Base-by-base conservation (phyloP, 2,797 vertebrate species). In the Eremophila alpestris region DNA sequence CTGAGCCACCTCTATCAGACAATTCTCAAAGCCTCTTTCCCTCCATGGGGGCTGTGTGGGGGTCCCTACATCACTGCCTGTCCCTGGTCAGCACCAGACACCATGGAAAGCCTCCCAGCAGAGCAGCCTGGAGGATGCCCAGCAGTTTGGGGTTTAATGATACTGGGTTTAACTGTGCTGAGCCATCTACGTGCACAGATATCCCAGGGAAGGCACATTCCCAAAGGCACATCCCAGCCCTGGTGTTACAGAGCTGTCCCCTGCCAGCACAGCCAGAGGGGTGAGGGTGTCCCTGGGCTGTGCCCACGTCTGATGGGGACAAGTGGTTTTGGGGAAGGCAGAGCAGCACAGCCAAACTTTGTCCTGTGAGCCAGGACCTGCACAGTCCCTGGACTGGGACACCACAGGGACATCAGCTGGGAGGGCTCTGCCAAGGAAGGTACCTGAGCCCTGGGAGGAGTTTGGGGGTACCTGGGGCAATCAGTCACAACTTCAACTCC, bases 251-350 rank as follows among this genome's bases (percentile, higher is more conserved):
- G 70, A 26, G n/a, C 69, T 87, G 77, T 38, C 73, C 63, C 46
- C 49, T 68, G 60, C 38, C 65, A 30, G 5, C 0, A 0, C 58
- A 55, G 82, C 13, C 13, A 2, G 16, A 77, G 18, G 17, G 45
- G 19, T 4, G 1, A 2, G 69, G 36, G 52, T 38, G 38, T 38
- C 45, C 80, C 41, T 0, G 0, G 16, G 73, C 38, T 68, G 45
- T 18, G 41, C 1, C 34, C 27, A 4, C 0, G 0, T 7, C 55
- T 5, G 1, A 22, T 1, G 2, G 43, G 52, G 43, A 65, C 5
- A 2, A 34, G 29, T 1, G 3, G n/a, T 10, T 3, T 29, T 84
- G n/a, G 45, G 67, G 60, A 67, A 23, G 51, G 55, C 41, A 67
- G 27, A 79, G 49, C 59, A 52, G 41, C 6, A 1, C 38, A 64